These are phyloP conservation scores for Psilanteris sp. DNA, from an alignment of 1,140 invertebrate genomes.

Conservation along the genomic window DNA sequence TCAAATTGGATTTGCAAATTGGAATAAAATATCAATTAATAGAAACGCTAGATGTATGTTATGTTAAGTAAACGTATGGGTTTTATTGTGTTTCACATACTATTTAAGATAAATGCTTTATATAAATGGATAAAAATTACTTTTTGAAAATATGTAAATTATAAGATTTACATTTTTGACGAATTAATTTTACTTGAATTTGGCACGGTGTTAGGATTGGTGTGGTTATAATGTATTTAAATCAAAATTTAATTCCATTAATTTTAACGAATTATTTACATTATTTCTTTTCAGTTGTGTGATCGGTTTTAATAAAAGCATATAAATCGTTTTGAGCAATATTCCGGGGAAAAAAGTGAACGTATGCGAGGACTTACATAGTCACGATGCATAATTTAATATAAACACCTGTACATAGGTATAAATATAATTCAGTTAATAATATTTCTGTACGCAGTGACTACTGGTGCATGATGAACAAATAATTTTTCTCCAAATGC, in stretches of 20 bases:
- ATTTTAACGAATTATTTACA: slow-evolving; percentile 30
- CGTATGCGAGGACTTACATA: slow-evolving; percentile 20
- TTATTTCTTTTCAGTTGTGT: slow-evolving; percentile 20
- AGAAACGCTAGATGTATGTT: no score
- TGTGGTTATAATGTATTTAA: neutral
- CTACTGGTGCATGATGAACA: slow-evolving; percentile 1
- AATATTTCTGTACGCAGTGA: slow-evolving; percentile 2
- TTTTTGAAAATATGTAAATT: no score
- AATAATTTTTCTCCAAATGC: no score
- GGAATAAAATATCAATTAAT: no score
- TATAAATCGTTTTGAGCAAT: slow-evolving; percentile 48
- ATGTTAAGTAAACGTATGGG: no score
- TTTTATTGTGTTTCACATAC: no score
- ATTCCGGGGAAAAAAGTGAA: slow-evolving; percentile 28
- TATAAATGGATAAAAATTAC: no score
- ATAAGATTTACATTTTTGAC: no score
- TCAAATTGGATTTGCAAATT: no score
- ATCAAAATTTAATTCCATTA: slow-evolving; percentile 21
- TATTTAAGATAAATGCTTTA: no score
- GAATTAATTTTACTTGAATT: no score
- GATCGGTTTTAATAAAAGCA: slow-evolving; percentile 26
- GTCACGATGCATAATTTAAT: slow-evolving; percentile 23
- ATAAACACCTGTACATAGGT: slow-evolving; percentile 11
- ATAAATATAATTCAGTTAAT: slow-evolving; percentile 25
- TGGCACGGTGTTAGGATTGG: no score